These are phyloP conservation scores for Oreotrochilus melanogaster DNA, from an alignment of 2,113 vertebrate species.

Conservation along the genomic window DNA sequence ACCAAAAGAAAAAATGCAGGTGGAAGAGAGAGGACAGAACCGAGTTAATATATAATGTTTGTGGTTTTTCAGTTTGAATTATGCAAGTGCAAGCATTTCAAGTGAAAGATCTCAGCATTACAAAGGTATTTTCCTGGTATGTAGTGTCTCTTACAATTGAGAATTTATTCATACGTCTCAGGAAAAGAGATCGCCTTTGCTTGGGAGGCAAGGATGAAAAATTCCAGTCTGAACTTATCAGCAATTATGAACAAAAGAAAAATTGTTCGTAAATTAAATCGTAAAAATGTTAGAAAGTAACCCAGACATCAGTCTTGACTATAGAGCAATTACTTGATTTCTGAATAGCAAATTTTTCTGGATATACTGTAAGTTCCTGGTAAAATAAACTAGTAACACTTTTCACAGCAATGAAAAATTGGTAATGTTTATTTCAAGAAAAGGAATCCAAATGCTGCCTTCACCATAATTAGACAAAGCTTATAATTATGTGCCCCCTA, in stretches of 20 bases:
- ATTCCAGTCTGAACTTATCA: neutral
- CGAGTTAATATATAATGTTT: neutral
- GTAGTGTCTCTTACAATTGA: neutral
- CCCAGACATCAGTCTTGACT: neutral
- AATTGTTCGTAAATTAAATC: too few species aligned
- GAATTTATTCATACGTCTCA: neutral
- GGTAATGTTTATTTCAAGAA: slow-evolving; percentile 18
- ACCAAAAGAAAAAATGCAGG: neutral
- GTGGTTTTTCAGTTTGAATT: neutral
- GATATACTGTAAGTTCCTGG: neutral
- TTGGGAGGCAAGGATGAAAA: slow-evolving; percentile 1
- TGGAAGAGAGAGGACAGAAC: neutral
- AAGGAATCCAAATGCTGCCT: neutral
- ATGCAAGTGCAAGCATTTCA: neutral
- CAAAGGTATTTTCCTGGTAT: neutral
- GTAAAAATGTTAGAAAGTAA: neutral
- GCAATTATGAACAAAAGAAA: neutral
- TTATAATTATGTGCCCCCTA: neutral
- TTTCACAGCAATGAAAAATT: neutral
- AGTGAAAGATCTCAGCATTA: neutral
- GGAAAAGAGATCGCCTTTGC: neutral
- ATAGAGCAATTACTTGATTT: neutral
- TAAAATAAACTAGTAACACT: neutral
- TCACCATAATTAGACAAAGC: neutral
- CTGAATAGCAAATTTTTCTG: neutral